Conservation (phyloP, 2,797 vertebrate genomes). For the Dipus sagitta region DNA sequence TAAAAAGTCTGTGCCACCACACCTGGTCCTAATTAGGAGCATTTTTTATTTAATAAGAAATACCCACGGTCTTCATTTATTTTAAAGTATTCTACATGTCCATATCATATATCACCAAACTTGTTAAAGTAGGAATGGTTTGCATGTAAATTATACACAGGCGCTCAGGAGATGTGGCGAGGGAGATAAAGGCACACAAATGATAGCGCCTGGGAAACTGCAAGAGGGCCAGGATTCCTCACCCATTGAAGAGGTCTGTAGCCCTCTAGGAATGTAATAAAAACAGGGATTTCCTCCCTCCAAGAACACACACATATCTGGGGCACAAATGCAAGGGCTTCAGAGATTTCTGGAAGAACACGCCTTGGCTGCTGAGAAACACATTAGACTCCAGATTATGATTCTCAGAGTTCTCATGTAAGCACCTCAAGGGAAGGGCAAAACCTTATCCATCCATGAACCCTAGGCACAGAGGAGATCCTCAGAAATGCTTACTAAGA, state of each 20-base stretch:
- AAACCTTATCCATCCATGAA: background rate
- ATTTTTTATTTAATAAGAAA: background rate
- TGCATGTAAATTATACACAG: background rate
- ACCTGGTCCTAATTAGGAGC: too few relatives aligned
- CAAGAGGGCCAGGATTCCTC: background rate
- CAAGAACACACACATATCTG: background rate
- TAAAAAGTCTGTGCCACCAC: background rate
- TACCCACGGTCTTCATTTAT: background rate
- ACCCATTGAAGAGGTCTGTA: background rate
- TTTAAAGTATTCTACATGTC: conserved; percentile 1
- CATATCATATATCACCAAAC: background rate
- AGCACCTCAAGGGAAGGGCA: background rate
- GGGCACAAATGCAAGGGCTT: background rate
- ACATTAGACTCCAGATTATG: background rate
- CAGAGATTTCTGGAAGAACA: background rate
- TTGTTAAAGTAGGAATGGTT: background rate
- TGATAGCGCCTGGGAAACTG: background rate
- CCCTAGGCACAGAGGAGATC: background rate
- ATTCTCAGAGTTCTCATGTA: background rate
- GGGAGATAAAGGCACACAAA: background rate
- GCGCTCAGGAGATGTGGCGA: background rate
- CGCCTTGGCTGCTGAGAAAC: background rate
- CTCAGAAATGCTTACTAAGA: conserved; percentile 1
- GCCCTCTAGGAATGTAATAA: background rate
- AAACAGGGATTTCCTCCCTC: background rate